Evolutionary conservation across 2,113 vertebrate genomes (phyloP), one percentile per base, ranked within the genome.

Genomic region (Mastomys natalensis): DNA sequence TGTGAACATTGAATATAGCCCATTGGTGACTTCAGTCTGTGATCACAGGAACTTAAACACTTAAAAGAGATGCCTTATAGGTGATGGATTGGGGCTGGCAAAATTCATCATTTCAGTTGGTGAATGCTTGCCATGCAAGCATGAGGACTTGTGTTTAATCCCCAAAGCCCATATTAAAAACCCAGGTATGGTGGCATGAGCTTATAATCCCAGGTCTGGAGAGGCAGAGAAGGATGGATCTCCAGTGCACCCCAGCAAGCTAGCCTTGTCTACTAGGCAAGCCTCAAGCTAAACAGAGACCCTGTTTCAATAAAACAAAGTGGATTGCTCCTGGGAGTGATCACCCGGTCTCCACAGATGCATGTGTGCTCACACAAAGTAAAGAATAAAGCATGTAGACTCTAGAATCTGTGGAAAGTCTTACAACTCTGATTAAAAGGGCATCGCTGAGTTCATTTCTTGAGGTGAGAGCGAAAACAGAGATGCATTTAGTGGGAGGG

Each of bases 381-480:
- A 29, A 77, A 77, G 43, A 77, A 29, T 31, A 77, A 77, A 48
- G 43, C 74, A 48, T 16, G 43, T 6, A 6, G 74, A 48, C 11
- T 29, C 43, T 76, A 48, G 48, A 81, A 24, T 82, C 37, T 55
- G 29, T 37, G 82, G 19, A 76, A 77, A 89, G 16, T 82, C 58
- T 91, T 55, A 88, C 72, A 78, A 45, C 85, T 37, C 29, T 13
- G 16, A 13, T 51, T 53, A 90, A 73, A 88, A 64, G 43, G 85
- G n/a, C 21, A 0, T 84, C 87, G 68, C 84, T 90, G 80, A 92
- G 86, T 43, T n/a, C 51, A 31, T 87, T 88, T 87, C 77, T 72
- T 85, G 40, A 19, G 19, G 37, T 96, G 74, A 95, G 70, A 96
- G 85, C 45, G 73, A 93, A 94, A 91, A 93, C 17, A 76, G 76